These are phyloP conservation scores for Autographa pulchrina DNA, from an alignment of 2,888 invertebrate genomes.

Conservation along the genomic window DNA sequence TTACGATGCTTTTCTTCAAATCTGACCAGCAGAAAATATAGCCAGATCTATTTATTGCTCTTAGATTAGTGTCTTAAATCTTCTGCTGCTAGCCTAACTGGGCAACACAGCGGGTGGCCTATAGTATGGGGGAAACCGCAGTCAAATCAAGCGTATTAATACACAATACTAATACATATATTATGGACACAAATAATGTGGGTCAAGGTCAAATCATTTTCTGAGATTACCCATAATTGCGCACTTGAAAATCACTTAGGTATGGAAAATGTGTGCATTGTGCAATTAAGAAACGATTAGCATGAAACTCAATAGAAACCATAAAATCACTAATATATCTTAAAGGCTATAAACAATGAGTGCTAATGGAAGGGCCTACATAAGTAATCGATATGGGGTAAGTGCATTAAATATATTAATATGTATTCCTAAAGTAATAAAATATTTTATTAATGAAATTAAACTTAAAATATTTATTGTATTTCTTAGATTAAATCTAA, in stretches of 20 bases:
- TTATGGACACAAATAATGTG: not conserved
- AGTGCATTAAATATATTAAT: not conserved
- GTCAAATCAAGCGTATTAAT: no score
- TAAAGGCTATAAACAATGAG: conserved; percentile 4
- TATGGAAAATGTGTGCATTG: conserved; percentile 22
- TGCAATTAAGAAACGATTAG: conserved; percentile 43
- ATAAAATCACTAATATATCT: conserved; percentile 6
- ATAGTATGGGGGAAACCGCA: no score
- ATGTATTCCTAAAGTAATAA: no score
- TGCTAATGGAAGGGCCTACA: not conserved
- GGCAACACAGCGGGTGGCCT: no score
- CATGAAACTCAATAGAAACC: not conserved
- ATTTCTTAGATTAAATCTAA: not conserved
- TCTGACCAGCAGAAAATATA: no score
- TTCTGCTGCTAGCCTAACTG: no score
- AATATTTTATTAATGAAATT: no score
- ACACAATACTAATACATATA: not conserved
- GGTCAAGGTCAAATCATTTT: conserved; percentile 7
- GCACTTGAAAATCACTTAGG: conserved; percentile 37
- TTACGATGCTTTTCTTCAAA: no score
- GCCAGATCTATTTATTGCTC: no score
- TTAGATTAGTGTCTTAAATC: no score
- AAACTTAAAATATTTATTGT: no score
- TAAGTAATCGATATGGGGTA: not conserved
- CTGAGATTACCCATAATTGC: not conserved